A percentile compares a stretch with the other conserved stretches of the same genome.
Evolutionary conservation across 2,888 invertebrate species (phyloP).

Genomic region (Drosophila lutescens): DNA sequence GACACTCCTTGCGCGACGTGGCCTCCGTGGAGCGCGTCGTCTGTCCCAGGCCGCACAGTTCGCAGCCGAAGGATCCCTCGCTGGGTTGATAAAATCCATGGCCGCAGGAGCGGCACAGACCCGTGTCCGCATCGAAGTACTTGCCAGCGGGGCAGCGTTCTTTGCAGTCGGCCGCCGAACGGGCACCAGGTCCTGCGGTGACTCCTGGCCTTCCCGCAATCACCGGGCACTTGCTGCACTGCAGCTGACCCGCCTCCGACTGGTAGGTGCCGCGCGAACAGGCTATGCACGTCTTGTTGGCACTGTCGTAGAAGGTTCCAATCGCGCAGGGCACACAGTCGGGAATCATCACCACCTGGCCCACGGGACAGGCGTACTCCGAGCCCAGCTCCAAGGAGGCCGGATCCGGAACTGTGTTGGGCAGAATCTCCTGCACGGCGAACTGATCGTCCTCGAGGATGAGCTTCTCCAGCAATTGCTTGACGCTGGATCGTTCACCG

Average conservation of each 20-base stretch:
- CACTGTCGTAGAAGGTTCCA: conserved; percentile 93
- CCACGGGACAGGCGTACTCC: conserved; percentile 96
- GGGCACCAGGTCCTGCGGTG: conserved; percentile 93
- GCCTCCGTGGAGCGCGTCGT: conserved; percentile 96
- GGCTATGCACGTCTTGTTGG: conserved; percentile 91
- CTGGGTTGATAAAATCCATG: conserved; percentile 96
- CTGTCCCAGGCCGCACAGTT: conserved; percentile 94
- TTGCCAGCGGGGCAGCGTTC: conserved; percentile 97
- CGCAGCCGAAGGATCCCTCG: conserved; percentile 95
- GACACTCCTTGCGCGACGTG: conserved; percentile 93
- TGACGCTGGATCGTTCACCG: conserved; percentile 93
- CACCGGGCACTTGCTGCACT: conserved; percentile 94
- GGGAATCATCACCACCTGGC: conserved; percentile 96
- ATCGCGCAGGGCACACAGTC: conserved; percentile 97
- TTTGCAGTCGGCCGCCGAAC: conserved; percentile 95
- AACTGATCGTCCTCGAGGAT: conserved; percentile 97
- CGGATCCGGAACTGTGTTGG: conserved; percentile 97
- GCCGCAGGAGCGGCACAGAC: conserved; percentile 95
- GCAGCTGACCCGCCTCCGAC: conserved; percentile 94
- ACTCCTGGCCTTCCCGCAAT: conserved; percentile 96
- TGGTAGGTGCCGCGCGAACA: conserved; percentile 97
- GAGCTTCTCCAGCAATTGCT: conserved; percentile 93
- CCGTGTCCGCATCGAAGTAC: conserved; percentile 95
- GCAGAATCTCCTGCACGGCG: conserved; percentile 95
- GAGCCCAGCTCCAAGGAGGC: conserved; percentile 94